Evolutionary conservation across 2,888 invertebrate species (phyloP).

Genomic region (Pimpla rufipes): DNA sequence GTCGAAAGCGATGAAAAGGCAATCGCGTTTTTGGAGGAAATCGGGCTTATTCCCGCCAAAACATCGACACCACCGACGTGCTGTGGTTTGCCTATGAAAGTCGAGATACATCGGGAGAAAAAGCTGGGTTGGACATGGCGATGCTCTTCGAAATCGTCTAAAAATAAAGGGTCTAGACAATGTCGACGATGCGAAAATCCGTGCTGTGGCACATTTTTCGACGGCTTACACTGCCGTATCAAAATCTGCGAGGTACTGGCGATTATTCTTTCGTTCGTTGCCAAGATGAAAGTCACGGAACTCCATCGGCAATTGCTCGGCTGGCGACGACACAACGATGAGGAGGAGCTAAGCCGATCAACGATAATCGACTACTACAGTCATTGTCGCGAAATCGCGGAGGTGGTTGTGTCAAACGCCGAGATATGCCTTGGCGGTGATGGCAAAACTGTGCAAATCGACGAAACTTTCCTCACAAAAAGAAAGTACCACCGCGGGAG

Average conservation of each 20-base stretch:
- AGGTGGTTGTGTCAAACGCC: slow-evolving; percentile 52
- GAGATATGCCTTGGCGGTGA: slow-evolving; percentile 58
- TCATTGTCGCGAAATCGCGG: slow-evolving; percentile 63
- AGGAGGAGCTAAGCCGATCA: slow-evolving; percentile 24
- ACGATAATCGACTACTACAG: slow-evolving; percentile 64
- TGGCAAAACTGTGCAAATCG: slow-evolving; percentile 44
- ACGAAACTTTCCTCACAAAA: slow-evolving; percentile 65
- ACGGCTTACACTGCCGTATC: slow-evolving; percentile 52
- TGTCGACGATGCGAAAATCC: slow-evolving; percentile 57
- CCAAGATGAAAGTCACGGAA: slow-evolving; percentile 51
- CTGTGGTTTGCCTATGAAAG: slow-evolving; percentile 57
- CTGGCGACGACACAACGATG: slow-evolving; percentile 41
- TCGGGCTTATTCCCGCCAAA: slow-evolving; percentile 40
- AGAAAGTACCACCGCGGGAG: slow-evolving; percentile 46
- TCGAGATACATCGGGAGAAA: slow-evolving; percentile 24
- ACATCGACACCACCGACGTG: slow-evolving; percentile 45
- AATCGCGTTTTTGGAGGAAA: slow-evolving; percentile 53
- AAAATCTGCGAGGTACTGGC: slow-evolving; percentile 56
- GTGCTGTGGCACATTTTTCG: slow-evolving; percentile 58
- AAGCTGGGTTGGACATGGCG: slow-evolving; percentile 57
- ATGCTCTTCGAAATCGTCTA: slow-evolving; percentile 43
- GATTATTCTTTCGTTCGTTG: slow-evolving; percentile 53
- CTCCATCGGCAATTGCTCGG: slow-evolving; percentile 38
- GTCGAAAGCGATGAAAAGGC: slow-evolving; percentile 38
- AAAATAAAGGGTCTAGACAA: slow-evolving; percentile 48